These are phyloP conservation scores for Selenia dentaria DNA, from an alignment of 2,888 invertebrate species.

Conservation along the genomic window DNA sequence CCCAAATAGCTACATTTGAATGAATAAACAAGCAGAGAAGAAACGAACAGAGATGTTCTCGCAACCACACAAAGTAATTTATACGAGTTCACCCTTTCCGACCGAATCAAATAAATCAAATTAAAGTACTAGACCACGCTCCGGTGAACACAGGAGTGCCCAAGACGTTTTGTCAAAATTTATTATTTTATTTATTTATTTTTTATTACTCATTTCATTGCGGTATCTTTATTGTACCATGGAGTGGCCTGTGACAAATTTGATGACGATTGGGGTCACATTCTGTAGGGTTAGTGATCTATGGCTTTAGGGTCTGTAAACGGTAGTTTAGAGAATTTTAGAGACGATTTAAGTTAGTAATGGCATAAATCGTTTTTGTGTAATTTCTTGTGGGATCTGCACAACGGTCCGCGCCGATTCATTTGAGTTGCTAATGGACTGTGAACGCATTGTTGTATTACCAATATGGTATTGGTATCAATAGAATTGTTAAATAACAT, in stretches of 20 bases:
- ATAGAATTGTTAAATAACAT: constrained; percentile 16
- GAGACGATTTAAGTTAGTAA: constrained; percentile 74
- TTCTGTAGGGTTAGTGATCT: constrained; percentile 69
- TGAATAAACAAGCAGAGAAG: constrained; percentile 34
- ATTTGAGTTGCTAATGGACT: constrained; percentile 60
- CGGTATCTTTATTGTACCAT: constrained; percentile 70
- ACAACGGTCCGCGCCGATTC: constrained; percentile 49
- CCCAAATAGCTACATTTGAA: constrained; percentile 33
- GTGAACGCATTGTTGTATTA: constrained; percentile 54
- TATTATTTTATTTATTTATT: constrained; percentile 82
- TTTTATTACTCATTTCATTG: constrained; percentile 76
- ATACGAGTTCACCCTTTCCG: constrained; percentile 75
- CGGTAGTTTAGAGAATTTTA: constrained; percentile 77
- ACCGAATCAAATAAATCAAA: constrained; percentile 81
- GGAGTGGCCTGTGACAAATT: constrained; percentile 84
- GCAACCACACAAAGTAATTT: constrained; percentile 62
- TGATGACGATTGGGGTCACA: constrained; percentile 81
- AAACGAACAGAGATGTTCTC: constrained; percentile 27
- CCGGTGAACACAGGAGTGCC: constrained; percentile 72
- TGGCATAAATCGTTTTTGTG: constrained; percentile 69
- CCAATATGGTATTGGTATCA: constrained; percentile 25
- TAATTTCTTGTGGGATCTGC: constrained; percentile 64
- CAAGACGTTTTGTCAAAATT: constrained; percentile 84
- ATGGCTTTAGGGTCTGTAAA: constrained; percentile 68
- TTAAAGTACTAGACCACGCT: constrained; percentile 79